Evolutionary conservation across 2,113 vertebrate species (phyloP), one percentile per base, ranked within the genome.

Genomic region (Dinomys branickii): DNA sequence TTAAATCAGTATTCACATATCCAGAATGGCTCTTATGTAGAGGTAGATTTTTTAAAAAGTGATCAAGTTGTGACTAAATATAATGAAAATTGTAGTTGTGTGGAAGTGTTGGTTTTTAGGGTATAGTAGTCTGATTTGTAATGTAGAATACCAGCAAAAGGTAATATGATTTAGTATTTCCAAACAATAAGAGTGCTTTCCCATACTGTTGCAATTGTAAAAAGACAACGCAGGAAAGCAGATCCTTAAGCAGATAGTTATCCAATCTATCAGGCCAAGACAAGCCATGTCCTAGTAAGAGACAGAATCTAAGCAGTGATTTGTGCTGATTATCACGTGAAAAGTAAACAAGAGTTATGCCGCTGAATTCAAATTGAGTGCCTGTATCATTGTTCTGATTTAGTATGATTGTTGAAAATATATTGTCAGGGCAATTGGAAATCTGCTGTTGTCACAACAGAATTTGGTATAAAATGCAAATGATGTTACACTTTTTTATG

Each of bases 201-300:
- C 19, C 5, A 16, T 94, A 52, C 67, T 91, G 73, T 95, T 77
- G 88, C 90, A 90, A 54, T 88, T 87, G 77, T 75, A 17, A 91
- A 80, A 92, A 61, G 7, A 93, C 38, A 93, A 87, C 86, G 87
- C 2, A 95, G 30, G 90, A 71, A 91, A 41, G 9, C 24, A 65
- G 44, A 82, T 78, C 88, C 75, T 93, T 90, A 77, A 92, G 38
- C 41, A 87, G 33, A 47, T 93, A 93, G 80, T 90, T 96, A 90
- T 50, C 24, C 92, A 92, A 80, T 96, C 54, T 35, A 83, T 82
- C 44, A 90, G 95, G 89, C 69, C 92, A 92, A 87, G 88, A 96
- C 38, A 97, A 97, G 56, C 77, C 3, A 59, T 93, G 97, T 97
- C 93, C 94, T 97, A 97, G 97, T 98, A 77, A 97, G 96, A 90